Evolutionary conservation across 2,113 vertebrate species (phyloP).

Genomic region (Ctenodactylus gundi): DNA sequence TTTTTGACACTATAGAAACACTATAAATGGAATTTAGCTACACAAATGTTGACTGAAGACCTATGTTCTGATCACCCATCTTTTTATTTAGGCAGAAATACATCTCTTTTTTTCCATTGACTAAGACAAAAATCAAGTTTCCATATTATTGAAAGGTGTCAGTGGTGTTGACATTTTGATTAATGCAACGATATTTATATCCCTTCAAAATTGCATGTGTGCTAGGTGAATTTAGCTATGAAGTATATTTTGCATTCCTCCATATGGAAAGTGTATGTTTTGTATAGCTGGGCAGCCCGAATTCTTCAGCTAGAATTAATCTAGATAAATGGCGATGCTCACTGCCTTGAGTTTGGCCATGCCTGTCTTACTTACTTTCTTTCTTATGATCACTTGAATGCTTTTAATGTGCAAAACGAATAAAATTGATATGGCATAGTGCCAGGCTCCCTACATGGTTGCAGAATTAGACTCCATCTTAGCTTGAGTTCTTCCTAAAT

Average conservation of each 20-base stretch:
- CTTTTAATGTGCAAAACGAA: neutral
- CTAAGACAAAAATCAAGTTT: slow-evolving; percentile 35
- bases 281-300: neutral
- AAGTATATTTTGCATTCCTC: neutral
- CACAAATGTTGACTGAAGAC: neutral
- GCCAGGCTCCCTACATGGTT: neutral
- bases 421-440: neutral
- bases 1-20: slow-evolving; percentile 37
- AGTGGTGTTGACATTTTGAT: slow-evolving; percentile 12
- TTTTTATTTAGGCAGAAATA: slow-evolving; percentile 36
- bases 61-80: neutral
- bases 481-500: neutral
- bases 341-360: neutral
- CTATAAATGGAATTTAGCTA: neutral
- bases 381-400: neutral
- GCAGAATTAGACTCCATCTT: slow-evolving; percentile 1
- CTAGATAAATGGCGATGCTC: neutral
- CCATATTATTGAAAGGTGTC: slow-evolving; percentile 6
- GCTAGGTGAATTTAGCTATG: neutral
- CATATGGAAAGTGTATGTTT: neutral
- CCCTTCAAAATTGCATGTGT: slow-evolving; percentile 18
- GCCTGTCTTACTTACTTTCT: neutral
- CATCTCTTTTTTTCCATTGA: slow-evolving; percentile 12
- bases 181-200: neutral
- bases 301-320: slow-evolving; percentile 26